These are phyloP conservation scores for Acanthopleura granulata DNA, from an alignment of 2,888 invertebrate genomes.

Conservation along the genomic window DNA sequence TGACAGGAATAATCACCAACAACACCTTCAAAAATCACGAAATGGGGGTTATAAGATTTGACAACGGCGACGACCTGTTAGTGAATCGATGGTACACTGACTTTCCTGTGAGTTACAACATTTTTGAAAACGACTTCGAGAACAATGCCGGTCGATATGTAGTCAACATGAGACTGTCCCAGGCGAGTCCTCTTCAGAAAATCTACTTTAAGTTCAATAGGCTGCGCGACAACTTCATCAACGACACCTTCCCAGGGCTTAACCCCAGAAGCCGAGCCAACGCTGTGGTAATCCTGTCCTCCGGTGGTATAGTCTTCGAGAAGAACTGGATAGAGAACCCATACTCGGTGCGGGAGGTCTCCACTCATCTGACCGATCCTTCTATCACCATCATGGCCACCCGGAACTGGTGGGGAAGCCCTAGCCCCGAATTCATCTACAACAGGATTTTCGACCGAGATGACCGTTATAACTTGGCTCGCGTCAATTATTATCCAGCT, in stretches of 20 bases:
- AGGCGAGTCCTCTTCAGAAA: constrained; percentile 86
- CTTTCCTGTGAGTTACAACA: constrained; percentile 61
- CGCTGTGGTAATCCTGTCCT: constrained; percentile 91
- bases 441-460: constrained; percentile 63
- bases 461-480: constrained; percentile 87
- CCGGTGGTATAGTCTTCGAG: constrained; percentile 88
- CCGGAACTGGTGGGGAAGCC: constrained; percentile 89
- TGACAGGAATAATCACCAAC: constrained; percentile 74
- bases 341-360: constrained; percentile 92
- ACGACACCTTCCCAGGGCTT: constrained; percentile 85
- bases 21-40: constrained; percentile 88
- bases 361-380: constrained; percentile 94
- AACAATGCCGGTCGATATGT: constrained; percentile 91
- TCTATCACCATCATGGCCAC: constrained; percentile 94
- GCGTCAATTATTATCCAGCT: constrained; percentile 91
- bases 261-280: constrained; percentile 93
- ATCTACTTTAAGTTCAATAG: constrained; percentile 90
- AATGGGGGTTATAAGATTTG: constrained; percentile 86
- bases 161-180: constrained; percentile 87
- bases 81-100: constrained; percentile 61
- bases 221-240: constrained; percentile 86
- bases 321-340: constrained; percentile 94
- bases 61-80: constrained; percentile 76
- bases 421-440: constrained; percentile 47
- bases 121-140: constrained; percentile 82